Percentiles rank a stretch among this genome's conserved stretches.
Conservation (phyloP, 53 echinoderm and acorn worm genomes). For the Holothuria leucospilota region DNA sequence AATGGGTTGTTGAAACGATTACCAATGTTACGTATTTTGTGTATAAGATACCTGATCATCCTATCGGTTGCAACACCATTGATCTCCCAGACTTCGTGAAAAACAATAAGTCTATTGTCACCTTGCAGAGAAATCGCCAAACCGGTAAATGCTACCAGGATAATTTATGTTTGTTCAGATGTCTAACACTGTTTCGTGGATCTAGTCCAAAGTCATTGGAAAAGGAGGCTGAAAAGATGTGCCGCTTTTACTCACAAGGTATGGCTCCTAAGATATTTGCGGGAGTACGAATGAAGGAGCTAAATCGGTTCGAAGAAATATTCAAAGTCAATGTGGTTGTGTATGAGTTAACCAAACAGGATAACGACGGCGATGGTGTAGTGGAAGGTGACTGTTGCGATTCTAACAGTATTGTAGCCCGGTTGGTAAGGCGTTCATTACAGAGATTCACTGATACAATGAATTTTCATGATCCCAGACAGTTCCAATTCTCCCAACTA, state of each 20-base stretch:
- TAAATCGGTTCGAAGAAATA: conserved; percentile 9
- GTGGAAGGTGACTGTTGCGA: not conserved
- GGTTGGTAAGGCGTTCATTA: conserved; percentile 5
- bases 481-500: no score
- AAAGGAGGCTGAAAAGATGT: conserved; percentile 29
- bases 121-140: conserved; percentile 3
- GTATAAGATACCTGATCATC: conserved; percentile 32
- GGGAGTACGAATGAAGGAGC: conserved; percentile 25
- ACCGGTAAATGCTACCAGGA: conserved; percentile 17
- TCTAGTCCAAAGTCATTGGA: not conserved
- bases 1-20: conserved; percentile 48
- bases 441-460: no score
- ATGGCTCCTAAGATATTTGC: not conserved
- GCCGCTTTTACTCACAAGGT: not conserved
- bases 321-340: no score
- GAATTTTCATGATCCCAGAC: no score
- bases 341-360: conserved; percentile 5
- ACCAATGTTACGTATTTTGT: conserved; percentile 48
- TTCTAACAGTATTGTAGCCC: not conserved
- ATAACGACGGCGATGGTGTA: not conserved
- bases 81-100: conserved; percentile 25
- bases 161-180: conserved; percentile 53
- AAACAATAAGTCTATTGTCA: conserved; percentile 17
- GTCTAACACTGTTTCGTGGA: conserved; percentile 36
- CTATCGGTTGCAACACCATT: conserved; percentile 39